phyloP scores from a whole-genome alignment of 1,140 invertebrate genomes.

The Drosophila dunni region DNA sequence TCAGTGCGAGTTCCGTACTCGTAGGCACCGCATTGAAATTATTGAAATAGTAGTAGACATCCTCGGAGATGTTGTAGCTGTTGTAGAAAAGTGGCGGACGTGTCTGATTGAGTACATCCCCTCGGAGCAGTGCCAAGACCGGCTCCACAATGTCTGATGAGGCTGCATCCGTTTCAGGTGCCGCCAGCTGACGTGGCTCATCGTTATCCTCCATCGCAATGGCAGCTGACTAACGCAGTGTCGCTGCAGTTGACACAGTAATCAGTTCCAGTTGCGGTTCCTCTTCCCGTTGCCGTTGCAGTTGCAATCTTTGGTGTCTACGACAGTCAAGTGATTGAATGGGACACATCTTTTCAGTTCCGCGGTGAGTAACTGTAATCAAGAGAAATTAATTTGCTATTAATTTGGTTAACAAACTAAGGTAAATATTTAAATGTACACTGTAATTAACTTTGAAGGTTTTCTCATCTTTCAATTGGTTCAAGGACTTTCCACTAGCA shows the following conservation, averaged over 20 bases:
- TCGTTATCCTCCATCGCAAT: conserved; percentile 36
- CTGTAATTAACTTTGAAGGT: too few species aligned
- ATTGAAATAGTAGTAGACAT: conserved; percentile 80
- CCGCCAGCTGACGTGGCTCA: conserved; percentile 27
- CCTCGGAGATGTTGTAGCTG: conserved; percentile 82
- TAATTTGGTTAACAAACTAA: neutral
- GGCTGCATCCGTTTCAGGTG: conserved; percentile 59
- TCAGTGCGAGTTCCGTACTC: conserved; percentile 56
- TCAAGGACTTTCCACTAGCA: too few species aligned
- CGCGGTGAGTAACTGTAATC: conserved; percentile 5
- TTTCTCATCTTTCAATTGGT: too few species aligned
- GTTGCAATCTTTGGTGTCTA: conserved; percentile 40
- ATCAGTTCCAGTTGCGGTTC: conserved; percentile 25
- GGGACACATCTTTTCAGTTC: conserved; percentile 54
- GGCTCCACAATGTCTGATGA: conserved; percentile 43
- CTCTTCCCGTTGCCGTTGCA: conserved; percentile 3
- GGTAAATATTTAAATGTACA: neutral
- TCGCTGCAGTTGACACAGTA: conserved; percentile 57
- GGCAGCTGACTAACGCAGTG: conserved; percentile 47
- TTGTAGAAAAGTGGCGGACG: conserved; percentile 64
- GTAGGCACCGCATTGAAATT: conserved; percentile 59
- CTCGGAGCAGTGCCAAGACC: conserved; percentile 63
- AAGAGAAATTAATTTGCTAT: neutral
- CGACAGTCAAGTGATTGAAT: conserved; percentile 63
- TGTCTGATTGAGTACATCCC: conserved; percentile 61